Base-by-base conservation (phyloP, 2,113 vertebrate species). In the Hemicordylus capensis region DNA sequence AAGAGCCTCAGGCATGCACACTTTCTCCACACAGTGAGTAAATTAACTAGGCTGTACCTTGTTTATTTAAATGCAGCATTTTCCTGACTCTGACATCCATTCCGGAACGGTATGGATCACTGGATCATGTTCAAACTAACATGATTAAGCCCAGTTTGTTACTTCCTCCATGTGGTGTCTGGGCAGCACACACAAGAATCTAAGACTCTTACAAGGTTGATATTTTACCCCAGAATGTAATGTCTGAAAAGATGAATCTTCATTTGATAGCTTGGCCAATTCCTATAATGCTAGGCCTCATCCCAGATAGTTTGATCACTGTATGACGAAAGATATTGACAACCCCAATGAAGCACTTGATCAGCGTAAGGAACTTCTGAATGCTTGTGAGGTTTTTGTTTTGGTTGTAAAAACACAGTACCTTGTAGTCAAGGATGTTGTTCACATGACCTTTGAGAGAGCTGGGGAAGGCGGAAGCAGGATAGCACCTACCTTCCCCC, bases 251-350 rank as follows among this genome's bases (percentile, higher is more conserved):
- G 69, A 66, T 74, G 39, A 10, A 84, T 81, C 44, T 87, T 66
- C 6, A 8, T 59, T 76, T 1, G 0, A 0, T 44, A 10, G 37
- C 26, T 0, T 61, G 3, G 59, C 58, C 26, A 0, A 2, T n/a
- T n/a, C n/a, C n/a, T n/a, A n/a, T n/a, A n/a, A n/a, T n/a, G n/a
- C n/a, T n/a, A n/a, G n/a, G n/a, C n/a, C n/a, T n/a, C n/a, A n/a
- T n/a, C n/a, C n/a, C n/a, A n/a, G n/a, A n/a, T n/a, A n/a, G n/a
- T n/a, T n/a, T n/a, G n/a, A n/a, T n/a, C n/a, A n/a, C n/a, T n/a
- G n/a, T n/a, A n/a, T n/a, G n/a, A n/a, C n/a, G n/a, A n/a, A n/a
- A n/a, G n/a, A n/a, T n/a, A n/a, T n/a, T n/a, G n/a, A n/a, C n/a
- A n/a, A n/a, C n/a, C n/a, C n/a, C n/a, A n/a, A n/a, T n/a, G n/a